These are phyloP conservation scores for Pristionchus pacificus DNA, from an alignment of 1,140 invertebrate genomes.

Conservation along the genomic window DNA sequence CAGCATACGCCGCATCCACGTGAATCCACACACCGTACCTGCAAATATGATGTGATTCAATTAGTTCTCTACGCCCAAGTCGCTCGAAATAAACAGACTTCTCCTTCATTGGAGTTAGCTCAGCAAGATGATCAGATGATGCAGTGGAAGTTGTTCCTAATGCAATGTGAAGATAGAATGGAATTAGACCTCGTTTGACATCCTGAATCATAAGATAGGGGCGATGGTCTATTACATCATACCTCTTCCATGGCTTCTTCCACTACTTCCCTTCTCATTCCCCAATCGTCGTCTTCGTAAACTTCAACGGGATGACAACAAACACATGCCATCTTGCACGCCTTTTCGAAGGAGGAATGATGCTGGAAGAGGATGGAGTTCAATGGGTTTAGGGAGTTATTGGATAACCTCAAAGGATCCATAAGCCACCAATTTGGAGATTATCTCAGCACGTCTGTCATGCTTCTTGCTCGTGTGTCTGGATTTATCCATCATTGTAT, in stretches of 20 bases:
- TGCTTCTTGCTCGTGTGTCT: not conserved
- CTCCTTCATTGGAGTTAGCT: slow-evolving; percentile 74
- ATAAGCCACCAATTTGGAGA: slow-evolving; percentile 14
- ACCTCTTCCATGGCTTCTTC: slow-evolving; percentile 7
- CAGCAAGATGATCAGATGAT: slow-evolving; percentile 78
- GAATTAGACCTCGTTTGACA: slow-evolving; percentile 24
- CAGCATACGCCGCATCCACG: slow-evolving; percentile 79
- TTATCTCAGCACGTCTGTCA: not conserved
- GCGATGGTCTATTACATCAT: not conserved
- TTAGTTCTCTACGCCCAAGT: not conserved
- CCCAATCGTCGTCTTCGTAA: slow-evolving; percentile 10
- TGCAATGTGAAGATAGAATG: slow-evolving; percentile 72
- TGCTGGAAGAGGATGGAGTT: not conserved
- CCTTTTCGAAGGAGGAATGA: slow-evolving; percentile 26
- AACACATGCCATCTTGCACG: slow-evolving; percentile 25
- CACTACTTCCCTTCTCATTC: not conserved
- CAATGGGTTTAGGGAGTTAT: not conserved
- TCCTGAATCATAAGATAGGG: slow-evolving; percentile 10
- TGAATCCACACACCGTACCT: slow-evolving; percentile 71
- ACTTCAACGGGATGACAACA: slow-evolving; percentile 6
- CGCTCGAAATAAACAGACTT: slow-evolving; percentile 61
- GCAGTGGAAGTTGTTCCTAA: slow-evolving; percentile 85
- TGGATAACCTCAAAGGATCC: not conserved
- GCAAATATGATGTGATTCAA: not conserved
- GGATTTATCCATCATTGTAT: too few species aligned